phyloP scores from a whole-genome alignment of 2,888 invertebrate species.

The Meghimatium bilineatum region DNA sequence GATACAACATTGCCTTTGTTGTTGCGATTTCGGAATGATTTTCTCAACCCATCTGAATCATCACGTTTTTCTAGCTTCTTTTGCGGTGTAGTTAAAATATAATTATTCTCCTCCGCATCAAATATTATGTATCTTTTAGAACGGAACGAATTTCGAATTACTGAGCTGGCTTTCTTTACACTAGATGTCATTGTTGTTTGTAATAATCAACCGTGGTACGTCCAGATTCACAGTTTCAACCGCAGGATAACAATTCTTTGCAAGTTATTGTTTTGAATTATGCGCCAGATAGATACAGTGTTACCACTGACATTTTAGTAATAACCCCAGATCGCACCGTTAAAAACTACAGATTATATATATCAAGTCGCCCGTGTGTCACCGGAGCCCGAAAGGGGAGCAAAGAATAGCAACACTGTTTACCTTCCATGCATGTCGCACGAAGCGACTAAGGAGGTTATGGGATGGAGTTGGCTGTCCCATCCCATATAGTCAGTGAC shows the following conservation, averaged over 20 bases:
- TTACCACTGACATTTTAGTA: too few relatives aligned
- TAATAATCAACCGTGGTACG: too few relatives aligned
- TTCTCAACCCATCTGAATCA: neutral
- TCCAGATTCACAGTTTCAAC: too few relatives aligned
- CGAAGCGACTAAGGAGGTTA: too few relatives aligned
- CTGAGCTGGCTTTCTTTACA: slow-evolving; percentile 28
- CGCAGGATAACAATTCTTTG: neutral
- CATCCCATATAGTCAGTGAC: too few relatives aligned
- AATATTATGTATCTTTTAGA: slow-evolving; percentile 18
- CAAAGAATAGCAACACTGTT: too few relatives aligned
- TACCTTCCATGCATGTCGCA: too few relatives aligned
- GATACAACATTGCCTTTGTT: neutral
- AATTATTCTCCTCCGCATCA: slow-evolving; percentile 31
- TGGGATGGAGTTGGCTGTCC: too few relatives aligned
- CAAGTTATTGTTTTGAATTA: neutral
- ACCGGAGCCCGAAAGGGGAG: too few relatives aligned
- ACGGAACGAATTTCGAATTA: slow-evolving; percentile 33
- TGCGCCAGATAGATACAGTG: neutral
- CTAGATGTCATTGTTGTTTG: slow-evolving; percentile 29
- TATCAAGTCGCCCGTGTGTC: too few relatives aligned
- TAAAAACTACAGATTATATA: neutral
- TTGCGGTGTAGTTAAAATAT: slow-evolving; percentile 17
- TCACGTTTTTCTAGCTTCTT: neutral
- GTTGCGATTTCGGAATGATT: neutral
- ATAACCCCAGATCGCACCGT: too few relatives aligned